These are phyloP conservation scores for Acrobasis suavella DNA, from an alignment of 2,888 invertebrate genomes.

Conservation along the genomic window DNA sequence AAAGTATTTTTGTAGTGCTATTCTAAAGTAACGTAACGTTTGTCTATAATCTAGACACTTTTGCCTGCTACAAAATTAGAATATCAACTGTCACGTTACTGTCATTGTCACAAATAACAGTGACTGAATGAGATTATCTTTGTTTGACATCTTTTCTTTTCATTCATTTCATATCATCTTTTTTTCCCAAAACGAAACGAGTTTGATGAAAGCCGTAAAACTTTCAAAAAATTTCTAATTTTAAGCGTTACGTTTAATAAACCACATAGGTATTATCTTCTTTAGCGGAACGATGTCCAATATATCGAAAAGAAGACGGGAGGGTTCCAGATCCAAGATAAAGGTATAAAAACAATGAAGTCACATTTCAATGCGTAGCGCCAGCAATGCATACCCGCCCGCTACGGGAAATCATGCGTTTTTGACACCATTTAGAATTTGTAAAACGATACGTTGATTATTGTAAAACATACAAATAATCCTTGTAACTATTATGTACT, in stretches of 20 bases:
- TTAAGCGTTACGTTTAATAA: neutral
- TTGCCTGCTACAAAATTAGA: neutral
- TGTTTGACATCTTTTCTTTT: too few relatives aligned
- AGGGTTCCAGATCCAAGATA: constrained; percentile 75
- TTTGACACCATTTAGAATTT: neutral
- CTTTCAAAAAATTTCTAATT: neutral
- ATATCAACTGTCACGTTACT: neutral
- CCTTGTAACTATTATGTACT: too few relatives aligned
- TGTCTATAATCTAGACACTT: too few relatives aligned
- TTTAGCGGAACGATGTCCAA: constrained; percentile 66
- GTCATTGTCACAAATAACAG: neutral
- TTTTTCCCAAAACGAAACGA: neutral
- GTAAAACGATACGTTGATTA: neutral
- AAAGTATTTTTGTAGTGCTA: too few relatives aligned
- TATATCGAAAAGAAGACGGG: constrained; percentile 78
- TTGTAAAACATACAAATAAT: too few relatives aligned
- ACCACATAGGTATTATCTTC: neutral
- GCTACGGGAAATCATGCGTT: neutral
- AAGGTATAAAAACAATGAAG: constrained; percentile 69
- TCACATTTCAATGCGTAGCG: constrained; percentile 37
- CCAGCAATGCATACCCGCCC: constrained; percentile 23
- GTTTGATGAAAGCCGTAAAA: neutral
- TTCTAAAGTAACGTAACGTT: too few relatives aligned
- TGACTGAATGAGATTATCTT: neutral
- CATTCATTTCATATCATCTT: neutral